Evolutionary conservation across 2,797 vertebrate species (phyloP), one percentile per base, ranked within the genome.

Genomic region (Peromyscus nudipes): DNA sequence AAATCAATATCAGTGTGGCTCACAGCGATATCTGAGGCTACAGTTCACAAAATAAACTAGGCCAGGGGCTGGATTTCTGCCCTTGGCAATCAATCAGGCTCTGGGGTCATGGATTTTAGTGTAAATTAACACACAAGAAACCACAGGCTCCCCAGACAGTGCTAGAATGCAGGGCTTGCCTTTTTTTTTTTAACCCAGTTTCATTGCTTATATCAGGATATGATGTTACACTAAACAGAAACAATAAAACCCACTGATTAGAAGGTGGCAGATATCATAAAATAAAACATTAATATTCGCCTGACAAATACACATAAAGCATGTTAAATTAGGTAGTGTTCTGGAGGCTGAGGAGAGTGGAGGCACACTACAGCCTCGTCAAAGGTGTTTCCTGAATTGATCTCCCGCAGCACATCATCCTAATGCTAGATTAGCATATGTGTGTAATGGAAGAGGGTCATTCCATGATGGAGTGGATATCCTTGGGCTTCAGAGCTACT

Each of bases 11-110:
- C 98, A 98, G 96, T 98, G 98, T 98, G 99, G 98, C 99, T 99
- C 94, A 94, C 98, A 99, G 98, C 95, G 89, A 98, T 98, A 98
- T 98, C 98, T 97, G 98, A 99, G 99, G 99, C 99, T 99, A 98
- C 98, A 99, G 99, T 99, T 99, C 99, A 99, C 98, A 98, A 98
- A 99, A 99, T 99, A 99, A 99, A 99, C 99, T 98, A 99, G 99
- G 98, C 99, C 98, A 98, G 98, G 98, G 99, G 98, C 99, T 99
- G 98, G 97, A 98, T 98, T 99, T 97, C 98, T 99, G 99, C 99
- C 99, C 99, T 99, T 98, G 98, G 99, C 98, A 98, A 99, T 99
- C 99, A 99, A 99, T 99, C 99, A 99, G 98, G 92, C 98, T 99
- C 98, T 97, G 73, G 98, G 98, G 98, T 99, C 99, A 99, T 99